These are phyloP conservation scores for Temnothorax curvispinosus DNA, from an alignment of 1,140 invertebrate species.

Conservation along the genomic window DNA sequence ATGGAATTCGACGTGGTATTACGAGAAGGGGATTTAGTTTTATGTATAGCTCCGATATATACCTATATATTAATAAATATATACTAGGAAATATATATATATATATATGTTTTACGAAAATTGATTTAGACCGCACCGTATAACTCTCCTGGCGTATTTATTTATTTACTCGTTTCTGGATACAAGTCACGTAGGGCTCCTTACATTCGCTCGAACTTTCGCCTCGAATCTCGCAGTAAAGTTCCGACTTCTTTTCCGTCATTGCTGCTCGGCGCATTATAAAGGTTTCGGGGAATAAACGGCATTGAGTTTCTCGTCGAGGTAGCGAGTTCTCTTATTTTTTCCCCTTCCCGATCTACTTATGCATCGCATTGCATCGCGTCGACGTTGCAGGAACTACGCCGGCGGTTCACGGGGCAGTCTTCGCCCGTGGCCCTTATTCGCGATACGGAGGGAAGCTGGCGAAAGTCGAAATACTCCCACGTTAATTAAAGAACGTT, in stretches of 20 bases:
- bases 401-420: not conserved
- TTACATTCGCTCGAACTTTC: slow-evolving; percentile 46
- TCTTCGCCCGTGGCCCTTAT: not conserved
- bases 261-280: slow-evolving; percentile 26
- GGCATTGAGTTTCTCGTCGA: slow-evolving; percentile 33
- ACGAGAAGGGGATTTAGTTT: not conserved
- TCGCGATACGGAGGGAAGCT: slow-evolving; percentile 31
- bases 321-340: not conserved
- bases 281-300: slow-evolving; percentile 49
- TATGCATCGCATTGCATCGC: slow-evolving; percentile 19
- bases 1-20: not conserved
- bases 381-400: not conserved
- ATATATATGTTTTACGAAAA: not conserved
- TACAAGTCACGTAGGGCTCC: slow-evolving; percentile 29
- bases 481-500: slow-evolving; percentile 70
- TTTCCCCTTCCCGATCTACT: not conserved
- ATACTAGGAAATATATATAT: too few relatives aligned
- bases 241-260: slow-evolving; percentile 32
- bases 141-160: slow-evolving; percentile 40
- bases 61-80: too few relatives aligned
- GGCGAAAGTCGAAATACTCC: slow-evolving; percentile 60
- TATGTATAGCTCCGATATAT: not conserved
- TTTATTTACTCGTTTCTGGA: slow-evolving; percentile 36
- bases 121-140: slow-evolving; percentile 28
- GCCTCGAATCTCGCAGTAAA: slow-evolving; percentile 9